Evolutionary conservation across 2,113 vertebrate species (phyloP).

Genomic region (Takifugu bimaculatus): DNA sequence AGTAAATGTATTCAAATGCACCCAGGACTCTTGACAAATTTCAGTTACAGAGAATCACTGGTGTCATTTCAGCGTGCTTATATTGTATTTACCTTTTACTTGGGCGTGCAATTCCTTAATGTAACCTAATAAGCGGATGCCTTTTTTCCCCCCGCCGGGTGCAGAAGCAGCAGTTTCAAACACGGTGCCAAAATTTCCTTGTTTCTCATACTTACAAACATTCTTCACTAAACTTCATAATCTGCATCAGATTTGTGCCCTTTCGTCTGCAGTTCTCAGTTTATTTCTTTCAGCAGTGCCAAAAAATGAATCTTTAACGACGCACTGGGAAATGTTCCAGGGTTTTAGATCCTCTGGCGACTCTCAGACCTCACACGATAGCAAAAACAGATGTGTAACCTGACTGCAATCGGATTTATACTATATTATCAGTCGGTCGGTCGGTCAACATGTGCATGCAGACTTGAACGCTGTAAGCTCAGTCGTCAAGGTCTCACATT

Average conservation of each 20-base stretch:
- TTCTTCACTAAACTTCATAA: conserved; percentile 23
- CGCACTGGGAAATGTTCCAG: conserved; percentile 20
- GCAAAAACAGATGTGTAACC: conserved; percentile 63
- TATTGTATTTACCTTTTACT: conserved; percentile 27
- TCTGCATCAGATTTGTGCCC: conserved; percentile 22
- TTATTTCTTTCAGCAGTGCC: conserved; percentile 14
- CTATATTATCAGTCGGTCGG: conserved; percentile 58
- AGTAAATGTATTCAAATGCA: background rate
- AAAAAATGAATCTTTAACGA: conserved; percentile 37
- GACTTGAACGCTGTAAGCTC: conserved; percentile 17
- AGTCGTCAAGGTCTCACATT: conserved; percentile 44
- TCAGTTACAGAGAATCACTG: conserved; percentile 17
- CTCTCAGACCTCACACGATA: conserved; percentile 40
- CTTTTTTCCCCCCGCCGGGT: conserved; percentile 35
- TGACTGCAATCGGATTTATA: conserved; percentile 38
- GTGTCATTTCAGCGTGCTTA: conserved; percentile 24
- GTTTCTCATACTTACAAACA: conserved; percentile 24
- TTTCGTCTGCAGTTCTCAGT: conserved; percentile 10
- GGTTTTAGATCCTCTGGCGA: conserved; percentile 35
- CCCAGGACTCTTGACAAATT: conserved; percentile 10
- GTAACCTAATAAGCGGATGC: conserved; percentile 27
- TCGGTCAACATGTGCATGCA: conserved; percentile 36
- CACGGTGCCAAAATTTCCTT: conserved; percentile 18
- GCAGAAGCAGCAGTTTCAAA: conserved; percentile 39
- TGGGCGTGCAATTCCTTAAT: conserved; percentile 36